Conservation (phyloP, 1,140 invertebrate genomes). For the Ceratoteleas bidentatus region DNA sequence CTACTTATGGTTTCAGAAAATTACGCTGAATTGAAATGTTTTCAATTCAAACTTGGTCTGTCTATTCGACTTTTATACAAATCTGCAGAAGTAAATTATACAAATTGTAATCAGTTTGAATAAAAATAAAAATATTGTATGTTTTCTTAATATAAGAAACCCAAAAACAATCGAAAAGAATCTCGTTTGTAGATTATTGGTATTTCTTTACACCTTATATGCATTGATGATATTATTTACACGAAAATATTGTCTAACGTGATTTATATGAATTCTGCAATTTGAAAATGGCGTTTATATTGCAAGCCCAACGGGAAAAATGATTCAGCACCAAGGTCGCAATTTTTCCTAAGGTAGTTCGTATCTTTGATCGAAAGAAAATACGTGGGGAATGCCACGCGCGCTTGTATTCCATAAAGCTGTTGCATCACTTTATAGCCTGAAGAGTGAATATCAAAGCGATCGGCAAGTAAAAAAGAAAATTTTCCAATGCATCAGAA, state of each 20-base stretch:
- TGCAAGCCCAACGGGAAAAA: constrained; percentile 14
- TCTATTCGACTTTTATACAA: too few relatives aligned
- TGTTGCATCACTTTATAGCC: constrained; percentile 53
- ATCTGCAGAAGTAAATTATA: too few relatives aligned
- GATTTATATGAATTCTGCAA: background rate
- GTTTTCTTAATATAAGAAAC: too few relatives aligned
- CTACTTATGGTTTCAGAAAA: too few relatives aligned
- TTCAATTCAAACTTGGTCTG: too few relatives aligned
- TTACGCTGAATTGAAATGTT: too few relatives aligned
- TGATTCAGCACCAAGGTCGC: constrained; percentile 26
- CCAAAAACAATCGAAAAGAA: too few relatives aligned
- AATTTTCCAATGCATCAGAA: constrained; percentile 25
- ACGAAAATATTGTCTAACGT: too few relatives aligned
- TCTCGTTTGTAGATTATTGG: constrained; percentile 29
- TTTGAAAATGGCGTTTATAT: constrained; percentile 3
- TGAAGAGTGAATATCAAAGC: constrained; percentile 48
- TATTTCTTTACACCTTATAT: background rate
- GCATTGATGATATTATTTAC: background rate
- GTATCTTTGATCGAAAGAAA: constrained; percentile 55
- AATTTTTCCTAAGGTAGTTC: constrained; percentile 46
- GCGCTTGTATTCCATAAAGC: constrained; percentile 47
- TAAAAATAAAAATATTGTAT: background rate
- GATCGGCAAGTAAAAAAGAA: constrained; percentile 32
- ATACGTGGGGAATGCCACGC: constrained; percentile 42
- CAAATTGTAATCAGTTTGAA: too few relatives aligned